A percentile compares a stretch with the other conserved stretches of the same genome.
Evolutionary conservation across 2,888 invertebrate species (phyloP).

Genomic region (Machimus atricapillus): DNA sequence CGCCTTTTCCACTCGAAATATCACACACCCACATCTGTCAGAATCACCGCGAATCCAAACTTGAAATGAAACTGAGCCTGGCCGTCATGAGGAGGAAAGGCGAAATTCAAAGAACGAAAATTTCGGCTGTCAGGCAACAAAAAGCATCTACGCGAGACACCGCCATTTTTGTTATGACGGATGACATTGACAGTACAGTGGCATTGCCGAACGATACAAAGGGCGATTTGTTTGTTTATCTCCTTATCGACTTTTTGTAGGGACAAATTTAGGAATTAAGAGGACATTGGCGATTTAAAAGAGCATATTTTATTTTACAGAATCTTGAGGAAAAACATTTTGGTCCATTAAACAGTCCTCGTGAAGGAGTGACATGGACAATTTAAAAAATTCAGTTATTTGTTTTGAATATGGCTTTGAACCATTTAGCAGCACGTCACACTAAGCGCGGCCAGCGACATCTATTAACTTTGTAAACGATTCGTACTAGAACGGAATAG

Average conservation of each 20-base stretch:
- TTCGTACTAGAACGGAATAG: neutral
- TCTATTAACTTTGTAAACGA: neutral
- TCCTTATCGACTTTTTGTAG: neutral
- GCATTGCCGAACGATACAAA: neutral
- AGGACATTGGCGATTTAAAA: neutral
- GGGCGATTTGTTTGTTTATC: neutral
- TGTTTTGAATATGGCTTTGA: too few relatives aligned
- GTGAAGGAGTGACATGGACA: neutral
- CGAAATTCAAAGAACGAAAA: neutral
- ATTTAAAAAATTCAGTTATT: neutral
- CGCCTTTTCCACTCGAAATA: neutral
- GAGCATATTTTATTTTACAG: neutral
- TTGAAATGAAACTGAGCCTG: constrained; percentile 22
- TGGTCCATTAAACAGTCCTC: neutral
- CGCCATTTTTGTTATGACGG: neutral
- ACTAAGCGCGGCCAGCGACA: neutral
- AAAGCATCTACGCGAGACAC: neutral
- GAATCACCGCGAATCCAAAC: constrained; percentile 29
- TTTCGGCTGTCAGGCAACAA: neutral
- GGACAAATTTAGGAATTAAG: neutral
- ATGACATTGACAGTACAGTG: too few relatives aligned
- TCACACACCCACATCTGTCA: neutral
- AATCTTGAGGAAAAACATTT: neutral
- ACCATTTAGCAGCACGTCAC: neutral
- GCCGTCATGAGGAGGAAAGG: neutral